Evolutionary conservation across 2,797 vertebrate species (phyloP), one percentile per base, ranked within the genome.

Genomic region (Syncerus caffer): DNA sequence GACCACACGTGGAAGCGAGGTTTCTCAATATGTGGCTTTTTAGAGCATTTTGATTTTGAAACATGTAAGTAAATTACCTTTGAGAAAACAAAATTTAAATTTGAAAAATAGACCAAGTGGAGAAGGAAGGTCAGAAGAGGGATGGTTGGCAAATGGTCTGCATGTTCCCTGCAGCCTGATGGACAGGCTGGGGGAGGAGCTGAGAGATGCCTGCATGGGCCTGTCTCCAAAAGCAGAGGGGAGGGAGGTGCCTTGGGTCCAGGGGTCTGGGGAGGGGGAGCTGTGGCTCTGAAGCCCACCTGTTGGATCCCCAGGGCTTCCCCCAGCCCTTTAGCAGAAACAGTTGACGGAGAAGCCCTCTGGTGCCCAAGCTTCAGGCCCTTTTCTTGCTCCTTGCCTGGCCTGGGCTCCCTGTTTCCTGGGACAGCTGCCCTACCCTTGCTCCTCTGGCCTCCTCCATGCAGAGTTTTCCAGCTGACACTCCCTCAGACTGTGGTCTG

Each of bases 401-500:
- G 34, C 85, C n/a, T 3, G 34, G 29, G 29, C 92, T 79, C 45
- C 76, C 53, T 23, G 31, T 19, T 45, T 89, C 87, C 12, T 0
- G 15, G 91, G 85, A 78, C 14, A 51, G 80, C 45, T 80, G 85
- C 60, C 74, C 83, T 45, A 71, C 83, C 55, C 64, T 38, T 71
- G 64, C 84, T 74, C 87, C 17, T 38, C 83, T 7, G 91, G 64
- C 76, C n/a, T n/a, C 84, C 47, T 79, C 93, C 62, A 12, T 0
- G 21, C 89, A 94, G n/a, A 38, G 71, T 21, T 82, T 85, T 95
- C 93, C 85, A 62, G 87, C 92, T 60, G 96, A 96, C 74, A 71
- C 95, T 71, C 10, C 93, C 89, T 88, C 96, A 97, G 98, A 96
- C 95, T 97, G 97, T 17, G 96, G 97, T 97, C 97, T 98, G 97